These are phyloP conservation scores for Nerophis ophidion DNA, from an alignment of 2,113 vertebrate genomes.

Conservation along the genomic window DNA sequence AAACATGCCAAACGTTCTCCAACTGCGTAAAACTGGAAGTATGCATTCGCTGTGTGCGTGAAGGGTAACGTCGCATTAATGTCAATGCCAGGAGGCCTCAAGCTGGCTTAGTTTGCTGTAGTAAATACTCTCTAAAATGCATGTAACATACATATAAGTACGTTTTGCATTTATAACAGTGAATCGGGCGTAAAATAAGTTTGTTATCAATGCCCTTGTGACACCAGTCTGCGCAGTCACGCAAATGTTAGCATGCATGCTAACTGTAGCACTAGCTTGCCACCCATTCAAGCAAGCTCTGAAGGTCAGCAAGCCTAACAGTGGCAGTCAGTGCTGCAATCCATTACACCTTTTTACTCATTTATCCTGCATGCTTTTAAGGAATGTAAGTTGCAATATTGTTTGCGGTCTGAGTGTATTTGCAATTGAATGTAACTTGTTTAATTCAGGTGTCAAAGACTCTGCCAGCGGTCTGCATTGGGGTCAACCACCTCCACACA, in stretches of 20 bases:
- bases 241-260: conserved; percentile 29
- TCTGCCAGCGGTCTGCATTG: conserved; percentile 83
- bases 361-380: not conserved
- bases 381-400: not conserved
- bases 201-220: conserved; percentile 34
- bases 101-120: conserved; percentile 3
- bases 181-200: not conserved
- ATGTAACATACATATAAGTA: not conserved
- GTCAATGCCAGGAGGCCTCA: conserved; percentile 42
- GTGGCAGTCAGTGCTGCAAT: conserved; percentile 10
- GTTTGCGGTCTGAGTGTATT: rapidly evolving
- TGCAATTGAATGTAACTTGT: not conserved
- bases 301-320: conserved; percentile 70
- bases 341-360: too few species aligned
- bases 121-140: not conserved
- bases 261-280: conserved; percentile 44
- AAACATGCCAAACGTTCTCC: not conserved
- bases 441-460: conserved; percentile 81
- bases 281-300: conserved; percentile 57
- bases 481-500: conserved; percentile 85
- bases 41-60: conserved; percentile 26
- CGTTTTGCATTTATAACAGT: not conserved
- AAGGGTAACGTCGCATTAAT: conserved; percentile 41
- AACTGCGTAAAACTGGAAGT: not conserved
- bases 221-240: not conserved